phyloP scores from a whole-genome alignment of 1,140 invertebrate genomes.

The Pararge aegeria region DNA sequence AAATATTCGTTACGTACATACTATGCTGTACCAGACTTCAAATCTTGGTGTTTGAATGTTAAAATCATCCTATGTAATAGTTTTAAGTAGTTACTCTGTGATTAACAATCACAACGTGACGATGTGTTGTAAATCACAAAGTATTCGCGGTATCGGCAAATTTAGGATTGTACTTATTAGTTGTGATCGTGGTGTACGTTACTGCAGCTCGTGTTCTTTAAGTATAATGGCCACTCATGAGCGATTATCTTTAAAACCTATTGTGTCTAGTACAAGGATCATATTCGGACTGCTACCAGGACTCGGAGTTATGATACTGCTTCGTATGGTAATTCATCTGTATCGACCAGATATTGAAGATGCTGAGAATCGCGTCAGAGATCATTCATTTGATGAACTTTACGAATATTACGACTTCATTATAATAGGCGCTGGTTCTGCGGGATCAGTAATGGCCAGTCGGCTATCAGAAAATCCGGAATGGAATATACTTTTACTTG shows the following conservation, averaged over 20 bases:
- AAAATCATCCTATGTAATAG: too few relatives aligned
- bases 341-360: constrained; percentile 86
- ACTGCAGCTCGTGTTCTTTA: background rate
- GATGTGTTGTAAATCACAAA: constrained; percentile 1
- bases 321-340: constrained; percentile 81
- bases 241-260: constrained; percentile 41
- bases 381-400: constrained; percentile 72
- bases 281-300: constrained; percentile 82
- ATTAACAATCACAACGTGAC: background rate
- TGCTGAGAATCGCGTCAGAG: constrained; percentile 77
- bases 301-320: constrained; percentile 81
- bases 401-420: constrained; percentile 86
- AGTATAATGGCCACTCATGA: constrained; percentile 45
- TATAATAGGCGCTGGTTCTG: constrained; percentile 90
- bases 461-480: constrained; percentile 85
- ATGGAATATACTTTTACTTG: constrained; percentile 88
- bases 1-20: too few relatives aligned
- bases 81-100: background rate
- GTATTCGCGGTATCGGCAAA: background rate
- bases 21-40: too few relatives aligned
- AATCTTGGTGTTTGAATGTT: too few relatives aligned
- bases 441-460: constrained; percentile 89
- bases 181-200: background rate
- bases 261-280: constrained; percentile 81
- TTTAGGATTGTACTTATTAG: background rate